Base-by-base conservation (phyloP, 2,797 vertebrate genomes). In the Enteromius fasciolatus region DNA sequence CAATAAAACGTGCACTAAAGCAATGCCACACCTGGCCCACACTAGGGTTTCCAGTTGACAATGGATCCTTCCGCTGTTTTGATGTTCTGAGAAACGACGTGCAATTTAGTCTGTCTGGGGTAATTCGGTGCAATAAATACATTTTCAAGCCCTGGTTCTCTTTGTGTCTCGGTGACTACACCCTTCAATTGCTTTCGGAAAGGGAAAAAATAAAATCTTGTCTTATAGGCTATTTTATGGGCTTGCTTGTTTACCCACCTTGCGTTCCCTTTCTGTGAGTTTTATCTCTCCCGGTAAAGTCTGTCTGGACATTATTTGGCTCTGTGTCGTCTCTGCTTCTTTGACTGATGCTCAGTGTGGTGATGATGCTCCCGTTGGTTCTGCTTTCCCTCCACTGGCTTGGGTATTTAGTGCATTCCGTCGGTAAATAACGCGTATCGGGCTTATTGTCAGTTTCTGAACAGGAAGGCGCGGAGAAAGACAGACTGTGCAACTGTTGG, bases 171-270 rank as follows among this genome's bases (percentile, higher is more conserved):
- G 20, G 44, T 63, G 67, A 66, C 57, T 80, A 70, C 85, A 84
- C 83, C 83, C 80, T 83, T 87, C 82, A 84, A 87, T 82, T 73
- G 67, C 64, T 83, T 67, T 81, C 81, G 89, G 89, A 87, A 91
- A 89, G 68, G 82, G 68, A 87, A 78, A 72, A 39, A 73, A 82
- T 44, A 44, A 41, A 76, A 63, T 18, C 17, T 63, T 33, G 76
- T 85, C 78, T 87, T 86, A 66, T 48, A 52, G 50, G 18, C n/a
- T 54, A 63, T 80, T 64, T 48, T 57, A 14, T 50, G 72, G 36
- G 28, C 50, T 48, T 69, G 70, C 28, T 5, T 67, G 25, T 82
- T 54, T 83, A 89, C 89, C 88, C 92, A 93, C 93, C 94, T 95
- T 86, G 64, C 44, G 52, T 59, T 77, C 88, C 82, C 83, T 75